Conservation (phyloP, 2,797 vertebrate genomes). For the Thaleichthys pacificus region DNA sequence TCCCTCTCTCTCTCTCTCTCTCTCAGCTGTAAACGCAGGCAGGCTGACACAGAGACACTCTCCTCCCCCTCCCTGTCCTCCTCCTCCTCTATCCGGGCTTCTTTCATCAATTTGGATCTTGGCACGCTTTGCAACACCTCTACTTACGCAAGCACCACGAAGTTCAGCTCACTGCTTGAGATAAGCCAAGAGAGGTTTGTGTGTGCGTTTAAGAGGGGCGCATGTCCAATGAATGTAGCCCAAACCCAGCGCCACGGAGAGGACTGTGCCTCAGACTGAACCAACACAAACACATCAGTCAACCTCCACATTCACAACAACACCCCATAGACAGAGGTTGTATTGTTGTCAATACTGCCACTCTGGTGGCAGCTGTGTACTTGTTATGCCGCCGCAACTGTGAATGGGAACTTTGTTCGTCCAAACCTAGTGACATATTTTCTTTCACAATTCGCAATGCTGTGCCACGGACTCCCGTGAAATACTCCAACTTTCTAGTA, state of each 20-base stretch:
- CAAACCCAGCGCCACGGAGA: no score
- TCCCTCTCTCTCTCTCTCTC: conserved; percentile 41
- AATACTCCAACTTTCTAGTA: no score
- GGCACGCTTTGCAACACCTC: conserved; percentile 55
- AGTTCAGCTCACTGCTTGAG: conserved; percentile 44
- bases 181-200: conserved; percentile 30
- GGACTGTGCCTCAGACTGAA: no score
- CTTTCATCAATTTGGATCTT: conserved; percentile 54
- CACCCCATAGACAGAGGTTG: neutral
- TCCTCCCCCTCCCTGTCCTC: neutral
- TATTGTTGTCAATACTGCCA: conserved; percentile 58
- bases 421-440: conserved; percentile 32
- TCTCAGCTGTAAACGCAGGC: conserved; percentile 42
- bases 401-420: conserved; percentile 59
- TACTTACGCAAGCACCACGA: conserved; percentile 42
- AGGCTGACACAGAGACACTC: conserved; percentile 4
- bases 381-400: conserved; percentile 43
- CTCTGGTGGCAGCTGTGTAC: conserved; percentile 63
- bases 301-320: no score
- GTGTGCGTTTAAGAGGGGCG: neutral
- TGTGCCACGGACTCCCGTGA: no score
- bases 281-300: neutral
- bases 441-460: neutral
- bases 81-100: neutral
- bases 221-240: neutral